phyloP scores from a whole-genome alignment of 92 coral and sea anemone species.

The Paragorgia papillata region DNA sequence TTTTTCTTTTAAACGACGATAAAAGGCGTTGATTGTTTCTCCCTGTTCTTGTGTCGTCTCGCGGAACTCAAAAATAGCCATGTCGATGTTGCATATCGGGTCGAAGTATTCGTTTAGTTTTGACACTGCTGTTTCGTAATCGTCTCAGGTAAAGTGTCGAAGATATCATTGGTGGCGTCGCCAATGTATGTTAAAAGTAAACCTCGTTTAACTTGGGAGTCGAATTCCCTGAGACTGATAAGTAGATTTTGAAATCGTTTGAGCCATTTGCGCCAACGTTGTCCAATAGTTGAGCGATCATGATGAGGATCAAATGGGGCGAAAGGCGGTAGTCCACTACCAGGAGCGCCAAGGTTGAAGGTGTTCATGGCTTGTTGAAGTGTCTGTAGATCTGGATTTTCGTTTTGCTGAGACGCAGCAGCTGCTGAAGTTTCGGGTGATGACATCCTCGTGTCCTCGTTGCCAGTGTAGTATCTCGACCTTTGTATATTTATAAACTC shows the following conservation, averaged over 20 bases:
- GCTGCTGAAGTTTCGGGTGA: not conserved
- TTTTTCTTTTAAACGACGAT: constrained; percentile 40
- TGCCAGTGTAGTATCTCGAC: constrained; percentile 28
- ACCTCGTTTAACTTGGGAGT: constrained; percentile 49
- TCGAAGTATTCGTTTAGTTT: constrained; percentile 19
- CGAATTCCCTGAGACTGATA: constrained; percentile 47
- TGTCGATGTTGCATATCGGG: constrained; percentile 41
- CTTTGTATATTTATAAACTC: not conserved
- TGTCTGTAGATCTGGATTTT: not conserved
- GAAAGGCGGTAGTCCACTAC: not conserved
- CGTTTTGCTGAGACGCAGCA: not conserved
- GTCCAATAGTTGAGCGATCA: constrained; percentile 42
- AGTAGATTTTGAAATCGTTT: constrained; percentile 40
- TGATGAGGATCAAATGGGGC: not conserved
- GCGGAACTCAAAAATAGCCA: constrained; percentile 50
- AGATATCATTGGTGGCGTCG: constrained; percentile 53
- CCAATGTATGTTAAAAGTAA: constrained; percentile 61
- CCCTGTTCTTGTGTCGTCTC: constrained; percentile 5
- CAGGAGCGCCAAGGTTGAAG: not conserved
- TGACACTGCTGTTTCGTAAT: constrained; percentile 18
- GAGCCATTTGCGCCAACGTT: constrained; percentile 51
- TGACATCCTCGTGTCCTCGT: constrained; percentile 23
- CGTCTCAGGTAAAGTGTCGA: constrained; percentile 48
- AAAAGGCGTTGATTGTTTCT: not conserved
- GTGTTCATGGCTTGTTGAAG: not conserved